Evolutionary conservation across 1,140 invertebrate genomes (phyloP), one percentile per base, ranked within the genome.

Genomic region (Pseudomyrmex dendroicus): DNA sequence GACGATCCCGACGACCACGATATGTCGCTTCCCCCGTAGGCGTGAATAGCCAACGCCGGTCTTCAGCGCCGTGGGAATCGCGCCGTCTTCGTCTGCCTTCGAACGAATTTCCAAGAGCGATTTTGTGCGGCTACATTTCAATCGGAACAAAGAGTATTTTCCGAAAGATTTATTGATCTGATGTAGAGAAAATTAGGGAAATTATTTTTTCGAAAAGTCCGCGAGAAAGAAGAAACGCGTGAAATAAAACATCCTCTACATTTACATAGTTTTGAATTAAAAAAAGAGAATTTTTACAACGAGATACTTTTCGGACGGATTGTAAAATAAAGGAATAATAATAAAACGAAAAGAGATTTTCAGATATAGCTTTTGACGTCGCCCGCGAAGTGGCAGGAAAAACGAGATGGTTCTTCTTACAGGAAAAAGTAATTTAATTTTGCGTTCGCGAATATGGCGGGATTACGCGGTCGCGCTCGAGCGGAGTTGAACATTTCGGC

Each of bases 71-170:
- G 76, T 78, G 64, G 64, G 64, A 78, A 78, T 78, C n/a, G 76
- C 76, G 35, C 73, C 74, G 54, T 78, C 76, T 68, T 78, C 76
- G 59, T 78, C 64, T 25, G 7, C 44, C 76, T 3, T 80, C 66
- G 54, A 78, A 57, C 35, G 25, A 70, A 70, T 61, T 80, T 44
- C 22, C n/a, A 59, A n/a, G 17, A 35, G 12, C 54, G 52, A 12
- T 50, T 67, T 50, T 2, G 20, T 68, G 35, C 54, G 44, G 20
- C 46, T 54, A 61, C 66, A 50, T 70, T 70, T 80, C 66, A 70
- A 72, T 72, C 66, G 44, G 66, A 72, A 70, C 25, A 59, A 22
- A 50, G 54, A 70, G 20, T 50, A 20, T 80, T 61, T 50, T 20
- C 50, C 10, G n/a, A 50, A 35, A 22, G 59, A 59, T 78, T 78